A percentile compares a stretch with the other conserved stretches of the same genome.
Conservation (phyloP, 2,113 vertebrate genomes). For the Petroica traversi region DNA sequence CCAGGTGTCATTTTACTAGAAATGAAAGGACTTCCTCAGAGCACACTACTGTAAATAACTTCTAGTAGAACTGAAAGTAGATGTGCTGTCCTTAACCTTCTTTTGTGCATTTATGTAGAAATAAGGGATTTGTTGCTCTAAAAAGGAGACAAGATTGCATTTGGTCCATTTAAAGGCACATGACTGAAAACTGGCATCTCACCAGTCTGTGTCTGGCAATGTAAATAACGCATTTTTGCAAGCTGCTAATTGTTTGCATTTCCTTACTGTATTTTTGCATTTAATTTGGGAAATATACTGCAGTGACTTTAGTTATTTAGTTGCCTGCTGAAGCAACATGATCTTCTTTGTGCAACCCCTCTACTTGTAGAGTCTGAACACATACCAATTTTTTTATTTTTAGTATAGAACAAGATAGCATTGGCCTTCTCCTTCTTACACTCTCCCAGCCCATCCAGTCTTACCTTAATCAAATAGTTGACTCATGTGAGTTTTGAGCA, state of each 20-base stretch:
- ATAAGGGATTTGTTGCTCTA: background rate
- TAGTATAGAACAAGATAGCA: background rate
- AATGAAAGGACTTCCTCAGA: background rate
- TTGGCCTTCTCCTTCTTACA: background rate
- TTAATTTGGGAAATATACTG: background rate
- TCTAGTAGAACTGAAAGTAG: background rate
- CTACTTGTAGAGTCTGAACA: background rate
- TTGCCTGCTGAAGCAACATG: background rate
- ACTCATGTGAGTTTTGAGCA: background rate
- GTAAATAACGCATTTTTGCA: slow-evolving; percentile 2
- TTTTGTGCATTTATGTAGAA: background rate
- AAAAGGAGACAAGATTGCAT: background rate
- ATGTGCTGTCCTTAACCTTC: background rate
- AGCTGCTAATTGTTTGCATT: background rate
- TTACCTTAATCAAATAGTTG: background rate
- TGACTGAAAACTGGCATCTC: background rate
- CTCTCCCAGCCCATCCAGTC: background rate
- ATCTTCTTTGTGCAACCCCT: background rate
- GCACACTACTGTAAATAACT: background rate
- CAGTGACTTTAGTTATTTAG: slow-evolving; percentile 8
- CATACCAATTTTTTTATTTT: background rate
- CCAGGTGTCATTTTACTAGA: background rate
- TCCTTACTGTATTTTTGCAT: slow-evolving; percentile 34
- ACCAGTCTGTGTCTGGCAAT: background rate
- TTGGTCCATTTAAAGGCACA: background rate